Conservation (phyloP, 2,113 vertebrate genomes). For the Jacana jacana region DNA sequence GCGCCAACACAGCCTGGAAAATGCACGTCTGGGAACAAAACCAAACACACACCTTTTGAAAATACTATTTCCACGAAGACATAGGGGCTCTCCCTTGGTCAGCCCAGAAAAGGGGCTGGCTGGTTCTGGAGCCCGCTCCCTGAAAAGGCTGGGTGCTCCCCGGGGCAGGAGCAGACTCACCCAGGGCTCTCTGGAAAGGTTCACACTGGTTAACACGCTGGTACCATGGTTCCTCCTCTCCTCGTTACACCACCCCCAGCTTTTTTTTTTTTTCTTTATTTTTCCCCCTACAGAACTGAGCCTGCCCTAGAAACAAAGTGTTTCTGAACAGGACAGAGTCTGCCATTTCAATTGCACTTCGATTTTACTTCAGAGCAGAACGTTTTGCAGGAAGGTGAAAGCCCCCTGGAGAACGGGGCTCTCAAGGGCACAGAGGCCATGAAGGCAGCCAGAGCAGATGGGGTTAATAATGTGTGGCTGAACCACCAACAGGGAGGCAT, state of each 20-base stretch:
- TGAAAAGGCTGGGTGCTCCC: accelerated
- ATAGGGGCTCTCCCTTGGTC: accelerated
- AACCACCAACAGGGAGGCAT: not conserved
- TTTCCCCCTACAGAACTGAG: not conserved
- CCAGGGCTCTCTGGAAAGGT: not conserved
- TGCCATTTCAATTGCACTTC: not conserved
- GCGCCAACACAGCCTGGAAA: accelerated
- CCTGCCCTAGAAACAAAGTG: not conserved
- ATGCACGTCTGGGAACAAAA: not conserved
- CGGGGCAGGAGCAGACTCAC: not conserved
- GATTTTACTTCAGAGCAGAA: not conserved
- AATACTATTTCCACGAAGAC: not conserved
- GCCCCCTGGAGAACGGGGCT: not conserved
- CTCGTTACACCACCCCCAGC: not conserved
- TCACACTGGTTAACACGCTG: not conserved
- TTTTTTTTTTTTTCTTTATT: not conserved
- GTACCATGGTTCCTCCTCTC: accelerated
- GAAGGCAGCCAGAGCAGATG: not conserved
- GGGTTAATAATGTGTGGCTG: not conserved
- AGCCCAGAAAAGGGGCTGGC: not conserved
- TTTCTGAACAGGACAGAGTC: not conserved
- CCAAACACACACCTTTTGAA: no score
- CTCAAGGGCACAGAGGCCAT: not conserved
- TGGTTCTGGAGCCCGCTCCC: not conserved
- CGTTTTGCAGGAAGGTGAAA: not conserved